Conservation (phyloP, 2,113 vertebrate species). For the Passerina amoena region DNA sequence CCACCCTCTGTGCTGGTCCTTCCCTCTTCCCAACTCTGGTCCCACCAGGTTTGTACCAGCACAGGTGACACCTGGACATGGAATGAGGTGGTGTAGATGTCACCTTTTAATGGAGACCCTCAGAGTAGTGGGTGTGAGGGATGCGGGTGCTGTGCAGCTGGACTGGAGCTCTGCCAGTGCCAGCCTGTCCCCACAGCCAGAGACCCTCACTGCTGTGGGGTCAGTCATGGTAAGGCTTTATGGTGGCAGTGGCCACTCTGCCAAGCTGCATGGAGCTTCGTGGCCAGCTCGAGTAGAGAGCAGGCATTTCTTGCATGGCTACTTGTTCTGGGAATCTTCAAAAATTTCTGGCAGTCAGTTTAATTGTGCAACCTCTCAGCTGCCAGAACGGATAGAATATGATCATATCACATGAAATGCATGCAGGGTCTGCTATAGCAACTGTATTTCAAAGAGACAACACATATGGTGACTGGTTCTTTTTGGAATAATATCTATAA, state of each 20-base stretch:
- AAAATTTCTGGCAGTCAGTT: conserved; percentile 66
- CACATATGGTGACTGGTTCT: conserved; percentile 70
- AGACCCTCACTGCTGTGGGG: rapidly evolving
- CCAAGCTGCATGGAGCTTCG: rapidly evolving
- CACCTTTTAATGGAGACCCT: background rate
- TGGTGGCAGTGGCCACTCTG: background rate
- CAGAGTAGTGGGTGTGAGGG: background rate
- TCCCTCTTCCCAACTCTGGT: background rate
- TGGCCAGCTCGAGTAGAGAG: background rate
- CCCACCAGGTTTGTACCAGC: rapidly evolving
- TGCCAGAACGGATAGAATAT: conserved; percentile 68
- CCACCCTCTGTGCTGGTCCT: background rate
- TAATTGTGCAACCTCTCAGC: conserved; percentile 69
- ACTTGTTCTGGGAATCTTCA: conserved; percentile 66
- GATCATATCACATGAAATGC: conserved; percentile 72
- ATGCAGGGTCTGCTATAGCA: conserved; percentile 70
- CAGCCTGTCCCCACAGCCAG: background rate
- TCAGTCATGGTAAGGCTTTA: rapidly evolving
- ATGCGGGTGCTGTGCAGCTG: background rate
- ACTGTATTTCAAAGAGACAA: conserved; percentile 71
- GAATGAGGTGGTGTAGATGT: background rate
- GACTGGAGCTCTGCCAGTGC: background rate
- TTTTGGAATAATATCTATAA: conserved; percentile 73
- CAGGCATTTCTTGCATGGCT: conserved; percentile 32
- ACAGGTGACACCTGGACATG: rapidly evolving